phyloP scores from a whole-genome alignment of 2,113 vertebrate genomes.

The Chlorodrepanis virens region DNA sequence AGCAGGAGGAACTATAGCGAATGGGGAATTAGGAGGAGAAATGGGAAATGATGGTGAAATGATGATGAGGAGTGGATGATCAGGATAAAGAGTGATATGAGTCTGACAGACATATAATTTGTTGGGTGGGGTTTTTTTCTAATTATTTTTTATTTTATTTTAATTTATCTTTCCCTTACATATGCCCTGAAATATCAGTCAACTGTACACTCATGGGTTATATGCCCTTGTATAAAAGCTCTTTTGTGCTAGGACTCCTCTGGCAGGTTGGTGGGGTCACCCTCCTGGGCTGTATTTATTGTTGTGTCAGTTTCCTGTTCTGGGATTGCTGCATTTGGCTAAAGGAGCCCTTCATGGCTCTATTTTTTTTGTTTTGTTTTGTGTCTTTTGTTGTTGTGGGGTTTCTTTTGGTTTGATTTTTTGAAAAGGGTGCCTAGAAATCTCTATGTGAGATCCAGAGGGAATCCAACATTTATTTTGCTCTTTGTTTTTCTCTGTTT shows the following conservation, averaged over 20 bases:
- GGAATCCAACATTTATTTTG: not conserved
- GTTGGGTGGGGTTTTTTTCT: not conserved
- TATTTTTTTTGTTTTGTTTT: not conserved
- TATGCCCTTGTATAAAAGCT: not conserved
- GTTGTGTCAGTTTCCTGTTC: not conserved
- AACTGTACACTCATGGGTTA: not conserved
- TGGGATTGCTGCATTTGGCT: not conserved
- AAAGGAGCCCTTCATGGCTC: not conserved
- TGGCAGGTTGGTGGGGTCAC: not conserved
- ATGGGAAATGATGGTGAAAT: not conserved
- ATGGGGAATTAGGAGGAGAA: not conserved
- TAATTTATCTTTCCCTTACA: not conserved
- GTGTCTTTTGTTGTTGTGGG: not conserved
- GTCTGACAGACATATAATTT: not conserved
- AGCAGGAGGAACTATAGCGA: not conserved
- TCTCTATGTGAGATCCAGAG: not conserved
- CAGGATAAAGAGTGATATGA: not conserved
- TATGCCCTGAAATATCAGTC: not conserved
- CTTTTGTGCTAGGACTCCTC: not conserved
- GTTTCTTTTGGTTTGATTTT: not conserved
- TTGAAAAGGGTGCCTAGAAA: not conserved
- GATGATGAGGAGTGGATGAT: not conserved
- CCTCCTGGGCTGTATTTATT: not conserved
- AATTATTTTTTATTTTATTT: not conserved
- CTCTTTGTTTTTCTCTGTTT: not conserved